Evolutionary conservation across 2,797 vertebrate genomes (phyloP).

Genomic region (Naso thynnoides): DNA sequence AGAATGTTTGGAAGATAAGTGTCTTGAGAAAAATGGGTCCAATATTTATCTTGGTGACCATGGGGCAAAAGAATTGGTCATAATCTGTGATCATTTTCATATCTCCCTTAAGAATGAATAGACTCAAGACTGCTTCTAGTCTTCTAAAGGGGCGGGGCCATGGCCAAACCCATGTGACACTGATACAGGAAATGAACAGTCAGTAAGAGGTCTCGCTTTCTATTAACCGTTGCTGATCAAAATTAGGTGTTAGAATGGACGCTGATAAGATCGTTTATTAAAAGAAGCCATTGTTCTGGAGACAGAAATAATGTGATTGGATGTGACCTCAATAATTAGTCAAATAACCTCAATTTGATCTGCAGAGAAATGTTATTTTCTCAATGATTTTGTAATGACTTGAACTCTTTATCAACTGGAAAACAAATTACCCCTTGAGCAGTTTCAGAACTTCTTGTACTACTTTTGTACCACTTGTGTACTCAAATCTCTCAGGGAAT

Average conservation of each 20-base stretch:
- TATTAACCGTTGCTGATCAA: too few species aligned
- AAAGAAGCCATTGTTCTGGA: neutral
- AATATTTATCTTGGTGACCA: too few species aligned
- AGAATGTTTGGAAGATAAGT: too few species aligned
- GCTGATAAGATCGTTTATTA: fast-evolving
- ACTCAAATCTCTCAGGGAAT: neutral
- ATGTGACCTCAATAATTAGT: neutral
- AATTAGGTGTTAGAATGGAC: neutral
- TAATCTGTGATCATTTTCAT: too few species aligned
- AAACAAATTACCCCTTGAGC: neutral
- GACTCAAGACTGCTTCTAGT: too few species aligned
- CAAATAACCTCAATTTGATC: neutral
- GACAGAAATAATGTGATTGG: neutral
- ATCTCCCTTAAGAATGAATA: too few species aligned
- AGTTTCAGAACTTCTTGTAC: neutral
- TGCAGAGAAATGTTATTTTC: neutral
- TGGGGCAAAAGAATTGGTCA: too few species aligned
- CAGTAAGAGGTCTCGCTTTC: too few species aligned
- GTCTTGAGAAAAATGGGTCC: too few species aligned
- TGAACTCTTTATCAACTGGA: neutral
- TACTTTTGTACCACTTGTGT: neutral
- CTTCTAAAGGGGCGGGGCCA: too few species aligned
- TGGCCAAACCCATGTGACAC: too few species aligned
- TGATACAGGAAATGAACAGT: too few species aligned
- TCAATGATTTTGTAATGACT: neutral